A percentile compares a stretch with the other conserved stretches of the same genome.
Conservation (phyloP, 1,140 invertebrate genomes). For the Sycobia sp. region DNA sequence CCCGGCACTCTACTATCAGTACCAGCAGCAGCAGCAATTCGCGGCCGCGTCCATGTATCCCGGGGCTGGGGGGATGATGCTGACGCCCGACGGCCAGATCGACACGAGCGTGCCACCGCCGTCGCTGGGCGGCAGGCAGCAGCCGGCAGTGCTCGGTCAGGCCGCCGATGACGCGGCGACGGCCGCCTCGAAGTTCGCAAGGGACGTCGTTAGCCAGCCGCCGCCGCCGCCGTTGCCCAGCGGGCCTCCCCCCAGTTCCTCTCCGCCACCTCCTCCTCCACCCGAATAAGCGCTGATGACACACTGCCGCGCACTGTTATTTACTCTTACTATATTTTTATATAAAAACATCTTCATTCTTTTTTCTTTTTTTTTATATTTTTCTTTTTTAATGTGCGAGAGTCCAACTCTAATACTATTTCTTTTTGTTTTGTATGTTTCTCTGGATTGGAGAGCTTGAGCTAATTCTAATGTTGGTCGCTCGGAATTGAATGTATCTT, state of each 20-base stretch:
- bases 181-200: background rate
- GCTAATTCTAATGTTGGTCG: background rate
- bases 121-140: constrained; percentile 21
- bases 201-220: constrained; percentile 4
- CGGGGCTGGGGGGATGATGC: constrained; percentile 46
- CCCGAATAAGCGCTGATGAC: constrained; percentile 49
- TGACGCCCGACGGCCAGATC: constrained; percentile 49
- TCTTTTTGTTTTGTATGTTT: constrained; percentile 16
- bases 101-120: constrained; percentile 57
- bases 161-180: background rate
- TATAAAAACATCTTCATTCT: background rate
- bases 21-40: constrained; percentile 44
- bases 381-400: constrained; percentile 11
- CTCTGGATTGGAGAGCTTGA: constrained; percentile 14
- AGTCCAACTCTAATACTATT: constrained; percentile 12
- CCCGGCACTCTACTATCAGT: constrained; percentile 45
- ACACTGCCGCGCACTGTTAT: background rate
- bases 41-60: constrained; percentile 47
- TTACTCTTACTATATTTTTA: background rate
- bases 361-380: too few relatives aligned
- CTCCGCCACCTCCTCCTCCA: constrained; percentile 59
- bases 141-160: constrained; percentile 2
- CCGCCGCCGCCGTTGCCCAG: constrained; percentile 44
- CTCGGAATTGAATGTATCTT: too few relatives aligned
- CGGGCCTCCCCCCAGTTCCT: constrained; percentile 56